Conservation (phyloP, 2,888 invertebrate species). For the Aspidiotus rigidus region DNA sequence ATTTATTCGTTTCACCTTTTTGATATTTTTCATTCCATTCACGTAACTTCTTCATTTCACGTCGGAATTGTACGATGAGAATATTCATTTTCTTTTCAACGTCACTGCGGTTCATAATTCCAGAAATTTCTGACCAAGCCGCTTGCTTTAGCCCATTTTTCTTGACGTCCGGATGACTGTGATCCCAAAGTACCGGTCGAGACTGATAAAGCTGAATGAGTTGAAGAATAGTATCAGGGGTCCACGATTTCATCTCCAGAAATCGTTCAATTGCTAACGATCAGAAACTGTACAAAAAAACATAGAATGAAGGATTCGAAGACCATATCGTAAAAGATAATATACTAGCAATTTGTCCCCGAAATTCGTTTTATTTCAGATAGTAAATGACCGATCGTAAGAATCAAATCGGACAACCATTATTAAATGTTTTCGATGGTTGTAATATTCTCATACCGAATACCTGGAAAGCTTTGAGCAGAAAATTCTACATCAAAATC, state of each 20-base stretch:
- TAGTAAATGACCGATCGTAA: too few species aligned
- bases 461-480: too few species aligned
- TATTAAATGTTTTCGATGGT: too few species aligned
- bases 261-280: too few species aligned
- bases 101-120: background rate
- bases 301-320: too few species aligned
- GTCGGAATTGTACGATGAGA: background rate
- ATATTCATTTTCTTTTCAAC: slow-evolving; percentile 7
- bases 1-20: background rate
- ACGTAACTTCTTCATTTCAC: slow-evolving; percentile 1
- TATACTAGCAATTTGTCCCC: too few species aligned
- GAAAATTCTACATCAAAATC: too few species aligned
- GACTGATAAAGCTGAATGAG: background rate
- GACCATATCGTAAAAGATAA: too few species aligned
- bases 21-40: background rate
- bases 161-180: background rate
- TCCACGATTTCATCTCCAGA: background rate
- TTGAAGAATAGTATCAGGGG: background rate
- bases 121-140: background rate
- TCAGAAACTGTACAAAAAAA: too few species aligned
- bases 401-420: too few species aligned
- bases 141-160: background rate
- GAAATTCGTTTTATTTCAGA: too few species aligned
- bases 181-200: slow-evolving; percentile 2
- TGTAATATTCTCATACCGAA: too few species aligned